Conservation (phyloP, 1,140 invertebrate genomes). For the Pseudomyrmex dendroicus region DNA sequence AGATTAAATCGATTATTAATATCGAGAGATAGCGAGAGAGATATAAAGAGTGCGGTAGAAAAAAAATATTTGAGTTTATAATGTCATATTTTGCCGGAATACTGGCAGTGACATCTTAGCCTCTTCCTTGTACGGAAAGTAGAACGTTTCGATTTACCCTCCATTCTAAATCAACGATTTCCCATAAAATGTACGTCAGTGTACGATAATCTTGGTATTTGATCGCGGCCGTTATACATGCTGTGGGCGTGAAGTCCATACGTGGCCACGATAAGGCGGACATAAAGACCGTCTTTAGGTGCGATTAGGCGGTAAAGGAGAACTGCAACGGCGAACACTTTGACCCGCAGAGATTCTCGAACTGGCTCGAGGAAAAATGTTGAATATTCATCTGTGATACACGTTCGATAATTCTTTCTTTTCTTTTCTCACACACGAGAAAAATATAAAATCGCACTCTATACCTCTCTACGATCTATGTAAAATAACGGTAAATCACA, state of each 20-base stretch:
- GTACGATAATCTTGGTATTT: constrained; percentile 50
- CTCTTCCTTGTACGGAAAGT: not conserved
- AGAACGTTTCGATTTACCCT: too few species aligned
- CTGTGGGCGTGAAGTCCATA: constrained; percentile 52
- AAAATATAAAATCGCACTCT: not conserved
- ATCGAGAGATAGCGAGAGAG: constrained; percentile 6
- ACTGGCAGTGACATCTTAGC: not conserved
- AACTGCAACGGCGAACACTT: constrained; percentile 30
- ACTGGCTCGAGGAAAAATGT: constrained; percentile 27
- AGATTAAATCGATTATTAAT: constrained; percentile 53
- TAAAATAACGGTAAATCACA: constrained; percentile 28
- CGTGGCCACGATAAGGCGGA: constrained; percentile 40
- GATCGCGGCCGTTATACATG: constrained; percentile 32
- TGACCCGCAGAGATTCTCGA: constrained; percentile 46
- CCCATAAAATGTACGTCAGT: constrained; percentile 39
- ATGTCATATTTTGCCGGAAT: not conserved
- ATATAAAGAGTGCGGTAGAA: too few species aligned
- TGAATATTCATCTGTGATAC: not conserved
- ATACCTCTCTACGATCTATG: not conserved
- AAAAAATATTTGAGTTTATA: too few species aligned
- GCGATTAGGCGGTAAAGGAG: constrained; percentile 63
- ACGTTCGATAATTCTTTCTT: constrained; percentile 30
- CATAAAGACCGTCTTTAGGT: constrained; percentile 60
- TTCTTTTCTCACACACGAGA: not conserved
- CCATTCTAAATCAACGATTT: constrained; percentile 48